Percentiles rank a stretch among this genome's conserved stretches.
phyloP scores from a whole-genome alignment of 1,140 invertebrate species.

The Drosophila dunni region DNA sequence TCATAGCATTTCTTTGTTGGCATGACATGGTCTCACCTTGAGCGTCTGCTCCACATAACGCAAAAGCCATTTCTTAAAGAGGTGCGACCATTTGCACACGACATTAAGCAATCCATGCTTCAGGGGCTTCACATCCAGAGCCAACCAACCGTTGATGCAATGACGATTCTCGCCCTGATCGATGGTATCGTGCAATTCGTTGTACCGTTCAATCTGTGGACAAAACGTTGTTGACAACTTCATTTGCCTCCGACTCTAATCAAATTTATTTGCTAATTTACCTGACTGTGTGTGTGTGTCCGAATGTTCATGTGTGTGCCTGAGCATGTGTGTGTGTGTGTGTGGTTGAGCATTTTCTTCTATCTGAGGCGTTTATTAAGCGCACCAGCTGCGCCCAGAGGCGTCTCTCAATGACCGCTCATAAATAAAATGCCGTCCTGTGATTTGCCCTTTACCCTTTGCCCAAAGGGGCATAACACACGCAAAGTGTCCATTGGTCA shows the following conservation, averaged over 20 bases:
- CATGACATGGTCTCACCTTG: conserved; percentile 83
- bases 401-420: conserved; percentile 72
- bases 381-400: conserved; percentile 70
- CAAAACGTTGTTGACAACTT: conserved; percentile 55
- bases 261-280: conserved; percentile 79
- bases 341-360: conserved; percentile 11
- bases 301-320: not conserved
- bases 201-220: conserved; percentile 78
- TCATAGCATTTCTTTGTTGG: conserved; percentile 87
- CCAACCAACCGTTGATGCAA: conserved; percentile 88
- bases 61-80: conserved; percentile 90
- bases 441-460: conserved; percentile 55
- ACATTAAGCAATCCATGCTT: conserved; percentile 89
- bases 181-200: conserved; percentile 74
- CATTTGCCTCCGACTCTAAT: conserved; percentile 38
- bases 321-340: conserved; percentile 40
- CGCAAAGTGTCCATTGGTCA: not conserved
- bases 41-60: conserved; percentile 87
- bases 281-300: conserved; percentile 11
- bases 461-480: conserved; percentile 16
- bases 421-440: conserved; percentile 75
- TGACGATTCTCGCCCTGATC: conserved; percentile 64
- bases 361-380: conserved; percentile 62
- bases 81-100: conserved; percentile 89
- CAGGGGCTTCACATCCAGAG: conserved; percentile 88